These are phyloP conservation scores for Callinectes sapidus DNA, from an alignment of 2,888 invertebrate genomes.

Conservation along the genomic window DNA sequence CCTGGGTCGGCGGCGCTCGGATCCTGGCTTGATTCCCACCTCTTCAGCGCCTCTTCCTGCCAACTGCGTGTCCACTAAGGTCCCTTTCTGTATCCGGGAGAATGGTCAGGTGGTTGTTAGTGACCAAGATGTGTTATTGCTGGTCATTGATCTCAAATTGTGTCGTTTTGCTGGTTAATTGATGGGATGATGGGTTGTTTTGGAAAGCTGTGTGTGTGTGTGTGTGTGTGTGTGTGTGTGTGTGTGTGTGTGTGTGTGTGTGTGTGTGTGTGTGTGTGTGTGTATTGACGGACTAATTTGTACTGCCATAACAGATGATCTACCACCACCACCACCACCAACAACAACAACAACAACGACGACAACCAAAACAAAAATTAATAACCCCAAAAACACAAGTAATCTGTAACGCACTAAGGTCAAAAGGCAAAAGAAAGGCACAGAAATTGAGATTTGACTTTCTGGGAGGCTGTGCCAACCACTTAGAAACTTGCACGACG, in stretches of 20 bases:
- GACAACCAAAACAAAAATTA: background rate
- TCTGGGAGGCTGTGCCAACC: background rate
- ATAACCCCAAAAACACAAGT: background rate
- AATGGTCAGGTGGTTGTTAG: background rate
- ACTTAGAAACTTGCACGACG: background rate
- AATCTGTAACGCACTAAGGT: background rate
- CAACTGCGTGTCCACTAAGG: background rate
- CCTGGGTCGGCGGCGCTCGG: background rate
- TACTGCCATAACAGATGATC: background rate
- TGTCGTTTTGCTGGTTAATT: background rate
- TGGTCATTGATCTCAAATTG: background rate
- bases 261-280: conserved; percentile 35
- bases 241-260: conserved; percentile 37
- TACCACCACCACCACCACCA: background rate
- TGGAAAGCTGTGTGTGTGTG: conserved; percentile 17
- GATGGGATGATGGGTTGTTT: background rate
- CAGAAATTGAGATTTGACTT: background rate
- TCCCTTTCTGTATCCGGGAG: background rate
- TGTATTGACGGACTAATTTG: background rate
- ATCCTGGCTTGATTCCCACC: background rate
- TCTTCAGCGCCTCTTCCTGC: background rate
- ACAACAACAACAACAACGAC: no score
- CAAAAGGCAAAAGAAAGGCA: background rate
- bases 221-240: conserved; percentile 29
- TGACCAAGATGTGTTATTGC: background rate